Conservation (phyloP, 1,140 invertebrate genomes). For the Cyclina sinensis region DNA sequence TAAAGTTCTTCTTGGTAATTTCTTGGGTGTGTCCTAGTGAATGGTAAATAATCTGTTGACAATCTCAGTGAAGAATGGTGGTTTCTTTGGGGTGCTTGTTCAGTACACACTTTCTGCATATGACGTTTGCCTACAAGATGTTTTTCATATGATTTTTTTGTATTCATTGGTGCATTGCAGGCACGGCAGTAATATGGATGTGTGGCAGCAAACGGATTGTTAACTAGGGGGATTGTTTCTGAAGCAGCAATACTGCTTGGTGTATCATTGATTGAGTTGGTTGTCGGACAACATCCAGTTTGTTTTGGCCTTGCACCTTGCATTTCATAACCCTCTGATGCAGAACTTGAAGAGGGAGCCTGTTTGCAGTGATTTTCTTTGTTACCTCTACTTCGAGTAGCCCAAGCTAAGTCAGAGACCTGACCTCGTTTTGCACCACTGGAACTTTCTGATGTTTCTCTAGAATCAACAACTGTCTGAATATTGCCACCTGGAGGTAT, state of each 20-base stretch:
- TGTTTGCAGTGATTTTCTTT: slow-evolving; percentile 3
- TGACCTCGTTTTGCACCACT: neutral
- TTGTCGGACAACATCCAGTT: neutral
- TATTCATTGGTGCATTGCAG: slow-evolving; percentile 78
- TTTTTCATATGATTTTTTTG: slow-evolving; percentile 70
- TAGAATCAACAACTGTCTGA: neutral
- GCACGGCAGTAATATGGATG: slow-evolving; percentile 74
- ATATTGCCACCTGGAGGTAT: neutral
- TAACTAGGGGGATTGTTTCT: neutral
- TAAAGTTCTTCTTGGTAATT: slow-evolving; percentile 82
- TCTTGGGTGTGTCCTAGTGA: slow-evolving; percentile 74
- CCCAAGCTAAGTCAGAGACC: slow-evolving; percentile 44
- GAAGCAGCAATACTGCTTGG: neutral
- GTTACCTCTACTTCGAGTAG: slow-evolving; percentile 55
- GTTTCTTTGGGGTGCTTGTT: slow-evolving; percentile 65
- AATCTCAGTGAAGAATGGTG: slow-evolving; percentile 56
- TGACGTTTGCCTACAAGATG: slow-evolving; percentile 76
- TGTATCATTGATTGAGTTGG: too few species aligned
- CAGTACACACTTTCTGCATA: slow-evolving; percentile 69
- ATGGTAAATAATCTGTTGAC: neutral
- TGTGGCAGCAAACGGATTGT: slow-evolving; percentile 52
- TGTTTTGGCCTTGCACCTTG: neutral
- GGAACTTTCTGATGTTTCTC: neutral
- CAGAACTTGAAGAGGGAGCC: neutral
- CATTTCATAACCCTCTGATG: neutral